Percentiles rank a stretch among this genome's conserved stretches.
phyloP scores from a whole-genome alignment of 2,888 invertebrate genomes.

The Trichogramma evanescens region DNA sequence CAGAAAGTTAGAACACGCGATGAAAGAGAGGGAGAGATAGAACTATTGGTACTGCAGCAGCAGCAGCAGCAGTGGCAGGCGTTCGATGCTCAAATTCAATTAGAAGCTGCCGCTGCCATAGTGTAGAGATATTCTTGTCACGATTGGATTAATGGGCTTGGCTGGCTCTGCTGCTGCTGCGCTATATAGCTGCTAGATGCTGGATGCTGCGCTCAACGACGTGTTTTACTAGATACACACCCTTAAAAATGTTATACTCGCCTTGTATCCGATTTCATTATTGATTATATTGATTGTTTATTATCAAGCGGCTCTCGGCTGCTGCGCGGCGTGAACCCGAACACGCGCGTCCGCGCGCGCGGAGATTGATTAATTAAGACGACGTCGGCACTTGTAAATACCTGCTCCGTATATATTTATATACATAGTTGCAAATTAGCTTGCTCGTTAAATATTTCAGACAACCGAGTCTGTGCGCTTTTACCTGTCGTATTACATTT shows the following conservation, averaged over 20 bases:
- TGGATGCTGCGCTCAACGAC: too few species aligned
- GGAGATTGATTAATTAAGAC: too few species aligned
- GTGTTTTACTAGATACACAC: too few species aligned
- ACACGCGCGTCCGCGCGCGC: too few species aligned
- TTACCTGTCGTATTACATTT: not conserved
- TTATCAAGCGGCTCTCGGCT: too few species aligned
- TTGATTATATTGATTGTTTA: too few species aligned
- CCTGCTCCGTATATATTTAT: not conserved
- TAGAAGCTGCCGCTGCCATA: not conserved
- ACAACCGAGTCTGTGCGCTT: too few species aligned
- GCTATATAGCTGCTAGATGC: too few species aligned
- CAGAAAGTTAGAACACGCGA: not conserved
- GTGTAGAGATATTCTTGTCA: constrained; percentile 10
- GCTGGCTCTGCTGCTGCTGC: not conserved
- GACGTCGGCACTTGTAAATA: not conserved
- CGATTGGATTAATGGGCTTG: constrained; percentile 11
- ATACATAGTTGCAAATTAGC: not conserved
- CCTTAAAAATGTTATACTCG: too few species aligned
- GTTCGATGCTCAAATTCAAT: constrained; percentile 3
- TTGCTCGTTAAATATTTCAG: not conserved
- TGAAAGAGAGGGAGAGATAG: not conserved
- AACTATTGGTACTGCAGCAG: too few species aligned
- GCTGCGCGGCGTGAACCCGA: not conserved
- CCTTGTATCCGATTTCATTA: too few species aligned
- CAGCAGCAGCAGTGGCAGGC: not conserved